Conservation (phyloP, 2,113 vertebrate species). For the Chauna torquata region DNA sequence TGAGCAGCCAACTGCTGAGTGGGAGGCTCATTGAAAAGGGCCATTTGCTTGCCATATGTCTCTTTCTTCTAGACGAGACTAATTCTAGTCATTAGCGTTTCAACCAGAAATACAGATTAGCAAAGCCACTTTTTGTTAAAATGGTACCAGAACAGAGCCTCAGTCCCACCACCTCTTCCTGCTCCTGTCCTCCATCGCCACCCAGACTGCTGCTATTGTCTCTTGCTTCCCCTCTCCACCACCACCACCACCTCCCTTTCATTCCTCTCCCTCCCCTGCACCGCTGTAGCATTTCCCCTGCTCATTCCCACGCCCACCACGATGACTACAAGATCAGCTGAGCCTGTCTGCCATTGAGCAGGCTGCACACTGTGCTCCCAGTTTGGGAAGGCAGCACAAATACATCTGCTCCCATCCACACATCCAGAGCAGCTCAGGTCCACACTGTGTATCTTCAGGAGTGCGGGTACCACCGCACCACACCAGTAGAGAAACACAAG, state of each 20-base stretch:
- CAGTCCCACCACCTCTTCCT: background rate
- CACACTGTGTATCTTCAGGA: background rate
- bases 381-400: background rate
- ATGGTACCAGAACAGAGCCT: conserved; percentile 7
- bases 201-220: background rate
- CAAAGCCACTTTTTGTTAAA: conserved; percentile 6
- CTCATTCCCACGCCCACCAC: background rate
- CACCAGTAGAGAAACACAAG: background rate
- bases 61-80: conserved; percentile 49
- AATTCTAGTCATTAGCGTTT: conserved; percentile 39
- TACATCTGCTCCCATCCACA: background rate
- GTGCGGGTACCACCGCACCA: background rate
- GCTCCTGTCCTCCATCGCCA: background rate
- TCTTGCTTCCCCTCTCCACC: background rate
- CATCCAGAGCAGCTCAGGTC: background rate
- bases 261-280: background rate
- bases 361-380: background rate
- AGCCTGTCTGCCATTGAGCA: background rate
- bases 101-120: conserved; percentile 38
- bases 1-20: conserved; percentile 66
- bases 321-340: background rate
- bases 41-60: conserved; percentile 69
- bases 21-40: conserved; percentile 62
- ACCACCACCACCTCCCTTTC: background rate
- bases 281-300: background rate